Base-by-base conservation (phyloP, 2,888 invertebrate genomes). In the Stramonita haemastoma region DNA sequence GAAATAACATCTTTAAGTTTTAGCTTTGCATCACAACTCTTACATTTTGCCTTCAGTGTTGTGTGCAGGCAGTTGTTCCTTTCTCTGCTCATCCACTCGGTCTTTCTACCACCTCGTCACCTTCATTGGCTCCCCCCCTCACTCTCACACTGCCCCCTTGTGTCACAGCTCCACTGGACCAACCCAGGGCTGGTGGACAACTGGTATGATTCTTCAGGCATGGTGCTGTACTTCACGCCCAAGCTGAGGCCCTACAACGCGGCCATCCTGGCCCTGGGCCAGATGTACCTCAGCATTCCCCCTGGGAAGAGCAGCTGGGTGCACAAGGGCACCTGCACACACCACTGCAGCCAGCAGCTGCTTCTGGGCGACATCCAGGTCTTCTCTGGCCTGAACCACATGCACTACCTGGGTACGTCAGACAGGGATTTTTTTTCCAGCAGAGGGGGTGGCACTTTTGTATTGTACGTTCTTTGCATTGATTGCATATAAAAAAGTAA, bases 81-180 rank as follows among this genome's bases (percentile, higher is more conserved):
- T n/a, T n/a, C n/a, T n/a, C n/a, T n/a, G n/a, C n/a, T n/a, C 46
- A 46, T 46, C 46, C 46, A 5, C 46, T 46, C 46, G 8, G 46
- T 46, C 46, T 8, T 46, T 46, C 46, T 46, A 8, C 46, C 46
- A 46, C 4, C 46, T n/a, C 46, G 46, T 46, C 46, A 46, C 46
- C 46, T 46, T 8, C 46, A 46, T 8, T 46, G 46, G 46, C 46
- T 46, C 46, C 8, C 46, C 8, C 46, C 8, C 46, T 46, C 46
- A 5, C 46, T 46, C 46, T 46, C 46, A 5, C 46, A 5, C 46
- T 46, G 4, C 46, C 46, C 46, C 46, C 46, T 46, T 66, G 17
- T 22, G 22, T 22, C n/a, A 5, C 88, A 93, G 93, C 87, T 92
- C 32, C 93, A 93, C 88, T 93, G 93, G 93, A 93, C 92, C 81